Base-by-base conservation (phyloP, 1,140 invertebrate species). In the Euura saliciscinereae region DNA sequence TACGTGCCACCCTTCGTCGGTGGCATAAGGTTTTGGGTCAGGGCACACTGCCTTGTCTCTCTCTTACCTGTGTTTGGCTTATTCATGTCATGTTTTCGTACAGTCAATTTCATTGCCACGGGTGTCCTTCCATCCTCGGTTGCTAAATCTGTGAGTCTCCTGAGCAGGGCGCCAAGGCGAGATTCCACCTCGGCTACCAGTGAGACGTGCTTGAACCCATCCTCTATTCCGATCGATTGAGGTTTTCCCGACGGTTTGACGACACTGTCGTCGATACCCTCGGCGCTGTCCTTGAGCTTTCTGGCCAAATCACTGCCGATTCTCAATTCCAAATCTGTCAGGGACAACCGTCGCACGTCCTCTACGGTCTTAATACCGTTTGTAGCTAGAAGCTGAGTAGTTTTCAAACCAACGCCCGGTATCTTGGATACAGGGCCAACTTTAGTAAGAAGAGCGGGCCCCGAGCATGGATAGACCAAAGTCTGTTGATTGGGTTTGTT, bases 401-500 rank as follows among this genome's bases (percentile, higher is more conserved):
- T 93, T 78, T 92, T 92, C 66, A 90, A 87, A 1, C 94, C 94
- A 76, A 95, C 92, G 45, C 93, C 93, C 51, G 94, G 93, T 78
- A 95, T 91, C 71, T 88, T 88, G 6, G 89, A 87, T 8, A 94
- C 83, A 78, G 87, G 87, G 43, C 88, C 85, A 45, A 93, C 84
- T 45, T 89, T 89, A 0, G 89, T 87, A 85, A 97, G 90, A 73
- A 96, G 90, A 45, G 88, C 83, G 44, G 87, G 77, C 11, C 90
- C 90, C 77, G 90, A 89, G 73, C 90, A 90, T 42, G 95, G 93
- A 74, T 91, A 94, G 68, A 96, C 83, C 11, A 92, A 87, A 6
- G 95, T 96, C 80, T 96, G 95, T 77, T 94, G 90, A 84, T 96
- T 93, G 2, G 95, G 94, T 84, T 95, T 95, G 78, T 95, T 89